Evolutionary conservation across 2,113 vertebrate genomes (phyloP).

Genomic region (Nibea coibor): DNA sequence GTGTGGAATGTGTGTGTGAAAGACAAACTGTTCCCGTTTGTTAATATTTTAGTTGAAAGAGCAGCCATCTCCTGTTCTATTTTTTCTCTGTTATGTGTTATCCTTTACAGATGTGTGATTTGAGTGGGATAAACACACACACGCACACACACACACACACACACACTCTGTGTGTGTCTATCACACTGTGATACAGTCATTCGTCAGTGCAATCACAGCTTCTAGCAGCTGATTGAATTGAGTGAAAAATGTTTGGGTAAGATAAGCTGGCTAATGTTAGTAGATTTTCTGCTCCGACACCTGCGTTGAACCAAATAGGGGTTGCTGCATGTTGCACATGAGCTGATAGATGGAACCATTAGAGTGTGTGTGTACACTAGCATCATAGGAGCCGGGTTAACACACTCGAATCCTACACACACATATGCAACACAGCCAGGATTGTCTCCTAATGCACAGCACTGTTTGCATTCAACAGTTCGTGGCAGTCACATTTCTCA

Average conservation of each 20-base stretch:
- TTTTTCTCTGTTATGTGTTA: constrained; percentile 27
- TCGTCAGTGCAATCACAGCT: background rate
- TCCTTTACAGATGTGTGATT: constrained; percentile 16
- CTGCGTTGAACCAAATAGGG: constrained; percentile 10
- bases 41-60: constrained; percentile 63
- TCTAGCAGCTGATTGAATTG: constrained; percentile 21
- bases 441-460: constrained; percentile 9
- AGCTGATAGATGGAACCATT: background rate
- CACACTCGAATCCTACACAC: background rate
- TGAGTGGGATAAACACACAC: background rate
- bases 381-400: background rate
- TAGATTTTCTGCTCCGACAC: constrained; percentile 6
- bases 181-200: background rate
- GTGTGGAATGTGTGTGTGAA: constrained; percentile 8
- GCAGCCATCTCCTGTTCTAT: constrained; percentile 23
- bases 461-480: constrained; percentile 50
- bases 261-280: constrained; percentile 17
- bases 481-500: constrained; percentile 38
- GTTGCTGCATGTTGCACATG: background rate
- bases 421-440: background rate
- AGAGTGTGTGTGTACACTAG: background rate
- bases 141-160: background rate
- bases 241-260: constrained; percentile 32
- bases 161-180: background rate
- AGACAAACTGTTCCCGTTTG: constrained; percentile 42